Evolutionary conservation across 2,888 invertebrate species (phyloP).

Genomic region (Chrysomela aeneicollis): DNA sequence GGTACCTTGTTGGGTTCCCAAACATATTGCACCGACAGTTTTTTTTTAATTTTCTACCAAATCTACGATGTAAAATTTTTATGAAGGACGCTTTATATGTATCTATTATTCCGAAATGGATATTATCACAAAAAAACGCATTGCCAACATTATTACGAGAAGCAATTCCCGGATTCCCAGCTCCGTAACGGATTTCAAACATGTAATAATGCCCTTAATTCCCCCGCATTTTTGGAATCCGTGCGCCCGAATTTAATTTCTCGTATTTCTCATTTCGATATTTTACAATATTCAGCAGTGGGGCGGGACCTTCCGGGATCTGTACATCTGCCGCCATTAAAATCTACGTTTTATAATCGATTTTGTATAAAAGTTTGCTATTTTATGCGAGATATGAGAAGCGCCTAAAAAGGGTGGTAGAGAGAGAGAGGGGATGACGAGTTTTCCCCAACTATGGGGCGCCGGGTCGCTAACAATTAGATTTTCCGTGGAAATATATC

Average conservation of each 20-base stretch:
- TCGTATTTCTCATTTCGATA: slow-evolving; percentile 30
- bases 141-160: background rate
- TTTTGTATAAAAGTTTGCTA: slow-evolving; percentile 51
- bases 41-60: too few species aligned
- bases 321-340: slow-evolving; percentile 46
- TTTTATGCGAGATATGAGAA: slow-evolving; percentile 46
- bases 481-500: slow-evolving; percentile 35
- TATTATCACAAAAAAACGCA: background rate
- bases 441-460: slow-evolving; percentile 37
- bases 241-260: slow-evolving; percentile 16
- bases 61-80: too few species aligned
- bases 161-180: background rate
- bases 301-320: slow-evolving; percentile 27
- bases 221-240: slow-evolving; percentile 11
- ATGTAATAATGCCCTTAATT: slow-evolving; percentile 9
- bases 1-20: too few species aligned
- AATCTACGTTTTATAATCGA: slow-evolving; percentile 50
- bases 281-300: slow-evolving; percentile 32
- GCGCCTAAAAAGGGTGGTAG: slow-evolving; percentile 46
- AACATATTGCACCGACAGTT: too few species aligned
- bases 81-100: too few species aligned
- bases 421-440: slow-evolving; percentile 38
- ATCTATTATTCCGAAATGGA: too few species aligned
- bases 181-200: background rate
- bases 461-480: slow-evolving; percentile 39